These are phyloP conservation scores for Zaprionus ornatus DNA, from an alignment of 1,140 invertebrate species.

Conservation along the genomic window DNA sequence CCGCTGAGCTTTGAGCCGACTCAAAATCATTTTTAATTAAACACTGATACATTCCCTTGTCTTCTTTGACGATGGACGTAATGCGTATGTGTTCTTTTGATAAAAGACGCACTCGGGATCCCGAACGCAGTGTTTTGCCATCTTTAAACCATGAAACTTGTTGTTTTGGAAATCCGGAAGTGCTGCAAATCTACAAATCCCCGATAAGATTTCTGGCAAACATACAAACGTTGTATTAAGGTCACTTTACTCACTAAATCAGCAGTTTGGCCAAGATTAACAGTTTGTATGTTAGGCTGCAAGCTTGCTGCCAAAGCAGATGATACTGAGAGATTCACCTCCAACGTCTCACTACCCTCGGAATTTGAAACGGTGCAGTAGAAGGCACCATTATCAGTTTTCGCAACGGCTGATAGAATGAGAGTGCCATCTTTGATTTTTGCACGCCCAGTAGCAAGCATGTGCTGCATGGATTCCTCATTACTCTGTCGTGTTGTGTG, in stretches of 20 bases:
- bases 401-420: constrained; percentile 85
- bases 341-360: constrained; percentile 85
- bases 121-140: constrained; percentile 87
- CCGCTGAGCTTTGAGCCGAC: constrained; percentile 89
- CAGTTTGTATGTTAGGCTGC: constrained; percentile 85
- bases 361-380: constrained; percentile 85
- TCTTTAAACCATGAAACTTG: constrained; percentile 90
- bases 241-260: constrained; percentile 85
- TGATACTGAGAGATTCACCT: constrained; percentile 85
- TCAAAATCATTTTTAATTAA: constrained; percentile 89
- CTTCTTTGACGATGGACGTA: constrained; percentile 88
- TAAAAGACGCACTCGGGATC: constrained; percentile 84
- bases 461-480: constrained; percentile 85
- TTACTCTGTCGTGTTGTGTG: constrained; percentile 84
- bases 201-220: constrained; percentile 35
- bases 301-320: constrained; percentile 85
- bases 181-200: constrained; percentile 86
- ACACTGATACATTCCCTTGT: constrained; percentile 94
- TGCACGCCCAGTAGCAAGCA: constrained; percentile 83
- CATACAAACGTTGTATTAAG: background rate
- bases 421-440: constrained; percentile 85
- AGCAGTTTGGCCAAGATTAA: constrained; percentile 85
- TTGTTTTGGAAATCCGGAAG: constrained; percentile 89
- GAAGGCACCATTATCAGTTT: constrained; percentile 85
- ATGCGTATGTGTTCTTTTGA: constrained; percentile 86